Evolutionary conservation across 2,888 invertebrate genomes (phyloP).

Genomic region (Yponomeuta sedellus): DNA sequence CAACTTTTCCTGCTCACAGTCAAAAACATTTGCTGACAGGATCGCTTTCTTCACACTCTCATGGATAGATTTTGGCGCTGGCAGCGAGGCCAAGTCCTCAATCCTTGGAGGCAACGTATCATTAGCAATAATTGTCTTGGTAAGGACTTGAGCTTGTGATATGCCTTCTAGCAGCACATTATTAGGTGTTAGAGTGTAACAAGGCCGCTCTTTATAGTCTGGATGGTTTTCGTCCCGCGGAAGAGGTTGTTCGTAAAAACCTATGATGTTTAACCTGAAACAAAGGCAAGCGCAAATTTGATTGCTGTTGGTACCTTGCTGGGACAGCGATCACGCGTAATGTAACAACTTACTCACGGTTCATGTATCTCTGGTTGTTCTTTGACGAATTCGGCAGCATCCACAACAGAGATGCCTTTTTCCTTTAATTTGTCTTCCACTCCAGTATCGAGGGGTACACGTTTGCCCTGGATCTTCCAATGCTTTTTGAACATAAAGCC

Average conservation of each 20-base stretch:
- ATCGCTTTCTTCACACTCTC: slow-evolving; percentile 79
- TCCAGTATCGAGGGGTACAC: slow-evolving; percentile 72
- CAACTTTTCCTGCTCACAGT: slow-evolving; percentile 86
- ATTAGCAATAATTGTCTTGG: slow-evolving; percentile 82
- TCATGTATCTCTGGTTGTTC: slow-evolving; percentile 49
- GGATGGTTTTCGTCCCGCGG: slow-evolving; percentile 78
- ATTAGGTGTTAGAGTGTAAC: slow-evolving; percentile 76
- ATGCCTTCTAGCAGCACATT: slow-evolving; percentile 84
- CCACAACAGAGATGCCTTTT: slow-evolving; percentile 77
- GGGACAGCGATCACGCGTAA: neutral
- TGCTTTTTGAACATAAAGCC: slow-evolving; percentile 83
- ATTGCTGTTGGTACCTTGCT: too few relatives aligned
- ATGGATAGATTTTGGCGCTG: slow-evolving; percentile 71
- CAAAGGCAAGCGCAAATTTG: neutral
- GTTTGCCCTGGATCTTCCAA: slow-evolving; percentile 82
- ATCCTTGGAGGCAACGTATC: slow-evolving; percentile 78
- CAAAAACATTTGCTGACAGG: slow-evolving; percentile 81
- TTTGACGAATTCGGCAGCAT: slow-evolving; percentile 77
- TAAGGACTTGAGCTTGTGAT: slow-evolving; percentile 86
- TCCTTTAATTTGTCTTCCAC: slow-evolving; percentile 71
- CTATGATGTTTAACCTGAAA: slow-evolving; percentile 61
- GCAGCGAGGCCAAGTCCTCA: slow-evolving; percentile 65
- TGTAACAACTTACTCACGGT: slow-evolving; percentile 31
- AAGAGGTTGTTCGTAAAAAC: slow-evolving; percentile 51
- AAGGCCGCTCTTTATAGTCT: slow-evolving; percentile 78